A percentile compares a stretch with the other conserved stretches of the same genome.
These are phyloP conservation scores for Aphelocoma californica DNA, from an alignment of 2,797 vertebrate genomes.

Conservation along the genomic window DNA sequence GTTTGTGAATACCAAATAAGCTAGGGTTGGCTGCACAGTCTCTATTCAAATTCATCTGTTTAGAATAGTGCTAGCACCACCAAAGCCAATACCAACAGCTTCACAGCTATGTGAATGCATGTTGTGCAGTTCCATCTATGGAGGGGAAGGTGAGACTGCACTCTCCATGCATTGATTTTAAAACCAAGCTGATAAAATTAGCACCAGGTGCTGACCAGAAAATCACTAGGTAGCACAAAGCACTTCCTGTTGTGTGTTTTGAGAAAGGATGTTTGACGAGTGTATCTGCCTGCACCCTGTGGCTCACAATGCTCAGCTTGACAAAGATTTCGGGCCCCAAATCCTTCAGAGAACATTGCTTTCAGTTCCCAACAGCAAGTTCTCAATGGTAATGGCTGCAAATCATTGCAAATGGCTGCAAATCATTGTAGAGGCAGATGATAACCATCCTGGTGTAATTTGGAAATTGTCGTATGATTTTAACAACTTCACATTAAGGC, in stretches of 20 bases:
- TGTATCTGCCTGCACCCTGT: background rate
- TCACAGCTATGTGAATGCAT: background rate
- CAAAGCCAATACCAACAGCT: background rate
- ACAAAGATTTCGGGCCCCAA: background rate
- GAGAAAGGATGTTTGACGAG: background rate
- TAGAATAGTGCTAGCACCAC: background rate
- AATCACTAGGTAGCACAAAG: background rate
- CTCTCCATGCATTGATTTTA: background rate
- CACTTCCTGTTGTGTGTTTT: background rate
- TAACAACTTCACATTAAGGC: background rate
- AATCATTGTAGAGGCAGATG: background rate
- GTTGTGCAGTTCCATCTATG: background rate
- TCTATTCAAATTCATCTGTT: background rate
- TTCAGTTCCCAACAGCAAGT: background rate
- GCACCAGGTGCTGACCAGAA: background rate
- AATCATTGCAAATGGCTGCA: background rate
- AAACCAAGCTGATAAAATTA: background rate
- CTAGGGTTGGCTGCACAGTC: background rate
- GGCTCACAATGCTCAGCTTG: background rate
- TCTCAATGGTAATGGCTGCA: background rate
- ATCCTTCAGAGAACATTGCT: background rate
- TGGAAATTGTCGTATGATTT: background rate
- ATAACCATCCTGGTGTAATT: background rate
- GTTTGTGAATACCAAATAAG: constrained; percentile 9
- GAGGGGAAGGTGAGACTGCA: background rate